Percentiles rank a stretch among this genome's conserved stretches.
Conservation (phyloP, 2,113 vertebrate genomes). For the Micronisus gabar region DNA sequence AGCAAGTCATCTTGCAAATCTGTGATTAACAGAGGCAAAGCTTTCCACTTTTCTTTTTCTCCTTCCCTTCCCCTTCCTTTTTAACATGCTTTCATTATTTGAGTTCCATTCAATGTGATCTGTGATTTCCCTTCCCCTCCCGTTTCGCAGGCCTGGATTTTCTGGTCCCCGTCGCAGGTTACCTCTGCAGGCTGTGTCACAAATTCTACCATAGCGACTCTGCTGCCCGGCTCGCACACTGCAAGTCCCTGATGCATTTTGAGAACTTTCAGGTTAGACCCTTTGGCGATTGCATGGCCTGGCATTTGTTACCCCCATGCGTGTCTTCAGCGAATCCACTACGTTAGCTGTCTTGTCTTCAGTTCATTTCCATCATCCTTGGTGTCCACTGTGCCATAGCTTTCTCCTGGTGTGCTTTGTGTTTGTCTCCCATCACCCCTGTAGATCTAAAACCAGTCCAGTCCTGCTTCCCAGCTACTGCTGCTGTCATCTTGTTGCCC, state of each 20-base stretch:
- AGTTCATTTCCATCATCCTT: slow-evolving; percentile 4
- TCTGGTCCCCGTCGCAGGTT: slow-evolving; percentile 90
- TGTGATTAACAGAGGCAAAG: slow-evolving; percentile 54
- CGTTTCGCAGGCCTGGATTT: slow-evolving; percentile 84
- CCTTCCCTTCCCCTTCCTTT: neutral
- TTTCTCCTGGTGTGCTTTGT: slow-evolving; percentile 40
- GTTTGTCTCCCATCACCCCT: slow-evolving; percentile 25
- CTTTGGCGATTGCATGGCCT: slow-evolving; percentile 70
- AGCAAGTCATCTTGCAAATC: slow-evolving; percentile 54
- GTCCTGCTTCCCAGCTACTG: slow-evolving; percentile 37
- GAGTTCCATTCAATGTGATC: slow-evolving; percentile 71
- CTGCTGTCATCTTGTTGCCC: slow-evolving; percentile 24
- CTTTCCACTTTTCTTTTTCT: neutral
- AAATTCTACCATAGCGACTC: slow-evolving; percentile 93
- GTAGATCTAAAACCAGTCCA: slow-evolving; percentile 12
- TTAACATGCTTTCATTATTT: slow-evolving; percentile 60
- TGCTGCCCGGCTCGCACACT: slow-evolving; percentile 85
- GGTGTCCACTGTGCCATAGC: neutral
- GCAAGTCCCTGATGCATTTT: slow-evolving; percentile 92
- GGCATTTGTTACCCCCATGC: slow-evolving; percentile 42
- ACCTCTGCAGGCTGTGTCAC: slow-evolving; percentile 91
- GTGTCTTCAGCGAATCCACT: neutral
- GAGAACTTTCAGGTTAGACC: slow-evolving; percentile 91
- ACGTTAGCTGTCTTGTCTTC: neutral
- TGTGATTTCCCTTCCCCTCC: slow-evolving; percentile 69